phyloP scores from a whole-genome alignment of 2,797 vertebrate species.

The Phataginus tetradactyla region DNA sequence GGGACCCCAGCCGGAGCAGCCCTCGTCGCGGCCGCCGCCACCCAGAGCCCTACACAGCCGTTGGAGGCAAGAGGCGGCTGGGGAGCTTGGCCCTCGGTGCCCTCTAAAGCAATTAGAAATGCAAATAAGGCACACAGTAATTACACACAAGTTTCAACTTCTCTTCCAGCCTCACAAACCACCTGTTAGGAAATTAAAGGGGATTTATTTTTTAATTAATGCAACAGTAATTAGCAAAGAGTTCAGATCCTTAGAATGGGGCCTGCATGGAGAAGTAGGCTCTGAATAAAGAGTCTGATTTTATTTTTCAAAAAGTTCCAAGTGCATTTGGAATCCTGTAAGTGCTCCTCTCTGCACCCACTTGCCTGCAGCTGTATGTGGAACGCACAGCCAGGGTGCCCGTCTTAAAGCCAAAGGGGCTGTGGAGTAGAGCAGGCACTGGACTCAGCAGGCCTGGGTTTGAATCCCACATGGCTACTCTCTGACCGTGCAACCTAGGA shows the following conservation, averaged over 20 bases:
- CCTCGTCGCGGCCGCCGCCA: not conserved
- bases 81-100: slow-evolving; percentile 15
- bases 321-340: not conserved
- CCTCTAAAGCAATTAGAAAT: slow-evolving; percentile 73
- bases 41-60: not conserved
- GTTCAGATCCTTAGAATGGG: slow-evolving; percentile 65
- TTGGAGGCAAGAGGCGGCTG: slow-evolving; percentile 48
- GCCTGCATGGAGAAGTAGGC: slow-evolving; percentile 20
- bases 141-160: slow-evolving; percentile 71
- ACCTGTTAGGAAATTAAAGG: slow-evolving; percentile 80
- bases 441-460: not conserved
- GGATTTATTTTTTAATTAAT: slow-evolving; percentile 85
- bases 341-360: not conserved
- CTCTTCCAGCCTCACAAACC: slow-evolving; percentile 73
- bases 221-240: slow-evolving; percentile 76
- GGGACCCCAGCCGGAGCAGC: not conserved
- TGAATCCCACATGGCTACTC: not conserved
- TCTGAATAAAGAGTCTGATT: slow-evolving; percentile 52
- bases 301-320: slow-evolving; percentile 2
- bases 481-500: not conserved
- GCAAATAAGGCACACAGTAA: slow-evolving; percentile 73
- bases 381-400: not conserved
- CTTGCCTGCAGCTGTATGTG: slow-evolving; percentile 14
- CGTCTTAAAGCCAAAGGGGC: not conserved
- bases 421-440: rapidly evolving